A percentile compares a stretch with the other conserved stretches of the same genome.
phyloP scores from a whole-genome alignment of 2,888 invertebrate genomes.

The Marasmarcha lunaedactyla region DNA sequence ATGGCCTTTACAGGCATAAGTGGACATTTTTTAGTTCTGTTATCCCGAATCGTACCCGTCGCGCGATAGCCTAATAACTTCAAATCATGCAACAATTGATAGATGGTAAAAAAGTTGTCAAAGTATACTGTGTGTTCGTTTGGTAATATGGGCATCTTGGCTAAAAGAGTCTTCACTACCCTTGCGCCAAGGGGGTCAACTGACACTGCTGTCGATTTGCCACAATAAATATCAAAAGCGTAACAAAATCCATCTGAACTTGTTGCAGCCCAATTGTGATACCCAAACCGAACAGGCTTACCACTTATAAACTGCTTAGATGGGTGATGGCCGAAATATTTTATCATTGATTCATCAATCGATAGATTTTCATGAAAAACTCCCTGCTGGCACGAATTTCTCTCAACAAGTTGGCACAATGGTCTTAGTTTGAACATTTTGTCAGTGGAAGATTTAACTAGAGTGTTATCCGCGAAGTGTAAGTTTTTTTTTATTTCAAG shows the following conservation, averaged over 20 bases:
- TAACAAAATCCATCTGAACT: neutral
- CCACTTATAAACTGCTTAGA: slow-evolving; percentile 1
- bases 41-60: slow-evolving; percentile 18
- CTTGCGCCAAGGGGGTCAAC: neutral
- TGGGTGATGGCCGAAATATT: slow-evolving; percentile 1
- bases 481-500: slow-evolving; percentile 14
- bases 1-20: slow-evolving; percentile 15
- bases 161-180: neutral
- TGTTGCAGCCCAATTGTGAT: neutral
- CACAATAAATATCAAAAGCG: slow-evolving; percentile 1
- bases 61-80: slow-evolving; percentile 12
- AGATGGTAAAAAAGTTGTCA: slow-evolving; percentile 5
- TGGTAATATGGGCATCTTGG: slow-evolving; percentile 1
- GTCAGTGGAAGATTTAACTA: slow-evolving; percentile 10
- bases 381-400: too few relatives aligned
- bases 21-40: slow-evolving; percentile 19
- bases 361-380: too few relatives aligned
- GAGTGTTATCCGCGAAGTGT: slow-evolving; percentile 14
- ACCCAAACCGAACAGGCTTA: slow-evolving; percentile 1
- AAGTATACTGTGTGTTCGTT: slow-evolving; percentile 2
- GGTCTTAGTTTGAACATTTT: slow-evolving; percentile 16
- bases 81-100: neutral
- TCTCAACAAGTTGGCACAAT: slow-evolving; percentile 9
- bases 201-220: neutral
- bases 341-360: neutral